phyloP scores from a whole-genome alignment of 2,797 vertebrate species.

The Myripristis jacobus region DNA sequence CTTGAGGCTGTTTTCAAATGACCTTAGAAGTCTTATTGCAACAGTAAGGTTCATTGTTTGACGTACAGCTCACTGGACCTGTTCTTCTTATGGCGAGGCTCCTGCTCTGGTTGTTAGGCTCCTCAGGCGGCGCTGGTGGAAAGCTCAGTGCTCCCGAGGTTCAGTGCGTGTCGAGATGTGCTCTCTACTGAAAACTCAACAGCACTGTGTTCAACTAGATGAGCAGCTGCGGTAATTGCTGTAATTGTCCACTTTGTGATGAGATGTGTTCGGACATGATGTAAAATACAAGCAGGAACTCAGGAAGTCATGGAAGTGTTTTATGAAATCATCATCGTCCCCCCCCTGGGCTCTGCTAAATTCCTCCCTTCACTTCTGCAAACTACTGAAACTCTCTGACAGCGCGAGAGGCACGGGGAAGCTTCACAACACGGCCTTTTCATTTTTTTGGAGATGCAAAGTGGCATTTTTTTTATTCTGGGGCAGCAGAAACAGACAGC shows the following conservation, averaged over 20 bases:
- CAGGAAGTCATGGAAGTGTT: conserved; percentile 35
- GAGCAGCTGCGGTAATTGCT: conserved; percentile 70
- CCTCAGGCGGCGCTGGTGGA: conserved; percentile 19
- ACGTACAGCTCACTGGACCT: neutral
- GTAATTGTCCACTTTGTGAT: conserved; percentile 69
- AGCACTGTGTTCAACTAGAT: conserved; percentile 35
- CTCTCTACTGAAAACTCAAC: conserved; percentile 40
- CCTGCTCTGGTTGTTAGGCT: conserved; percentile 10
- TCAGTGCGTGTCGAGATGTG: conserved; percentile 19
- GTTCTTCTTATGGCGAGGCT: neutral
- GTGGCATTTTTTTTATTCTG: neutral
- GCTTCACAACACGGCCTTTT: neutral
- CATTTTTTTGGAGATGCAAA: conserved; percentile 4
- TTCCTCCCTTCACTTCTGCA: conserved; percentile 28
- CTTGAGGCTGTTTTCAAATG: conserved; percentile 4
- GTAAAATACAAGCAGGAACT: conserved; percentile 50
- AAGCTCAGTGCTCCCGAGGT: conserved; percentile 19
- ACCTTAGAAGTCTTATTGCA: conserved; percentile 2
- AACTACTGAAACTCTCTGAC: conserved; percentile 25
- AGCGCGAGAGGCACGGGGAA: conserved; percentile 17
- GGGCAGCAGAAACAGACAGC: neutral
- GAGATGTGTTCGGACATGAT: conserved; percentile 58
- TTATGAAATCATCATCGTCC: conserved; percentile 29
- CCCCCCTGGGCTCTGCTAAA: conserved; percentile 28
- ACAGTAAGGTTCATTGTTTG: neutral